These are phyloP conservation scores for Drosophila fulvimacula DNA, from an alignment of 2,888 invertebrate species.

Conservation along the genomic window DNA sequence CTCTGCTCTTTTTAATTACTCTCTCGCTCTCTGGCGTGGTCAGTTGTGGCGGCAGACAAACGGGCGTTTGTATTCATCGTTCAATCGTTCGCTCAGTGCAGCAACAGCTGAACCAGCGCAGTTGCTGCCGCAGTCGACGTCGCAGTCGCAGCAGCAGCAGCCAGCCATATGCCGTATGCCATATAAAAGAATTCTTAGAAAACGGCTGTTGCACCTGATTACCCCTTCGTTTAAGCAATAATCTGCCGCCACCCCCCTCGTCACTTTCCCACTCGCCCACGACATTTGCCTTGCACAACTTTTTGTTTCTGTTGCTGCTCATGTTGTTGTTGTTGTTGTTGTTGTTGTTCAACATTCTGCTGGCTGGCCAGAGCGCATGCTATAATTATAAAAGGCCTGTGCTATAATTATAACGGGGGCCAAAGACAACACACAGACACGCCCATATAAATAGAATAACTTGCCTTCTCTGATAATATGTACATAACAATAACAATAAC, in stretches of 20 bases:
- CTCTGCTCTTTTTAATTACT: not conserved
- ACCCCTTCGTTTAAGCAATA: constrained; percentile 1
- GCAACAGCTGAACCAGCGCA: constrained; percentile 1
- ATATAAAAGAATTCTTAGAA: constrained; percentile 47
- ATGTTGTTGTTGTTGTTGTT: constrained; percentile 28
- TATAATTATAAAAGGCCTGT: constrained; percentile 73
- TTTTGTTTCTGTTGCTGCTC: constrained; percentile 29
- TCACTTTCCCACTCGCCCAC: constrained; percentile 16
- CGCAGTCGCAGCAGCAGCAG: not conserved
- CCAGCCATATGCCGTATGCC: not conserved
- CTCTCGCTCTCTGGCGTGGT: constrained; percentile 27
- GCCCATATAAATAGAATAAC: constrained; percentile 70
- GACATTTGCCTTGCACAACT: constrained; percentile 58
- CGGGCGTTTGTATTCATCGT: constrained; percentile 42
- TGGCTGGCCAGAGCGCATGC: constrained; percentile 44
- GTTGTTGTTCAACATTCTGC: constrained; percentile 39
- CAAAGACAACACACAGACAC: constrained; percentile 65
- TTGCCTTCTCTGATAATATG: constrained; percentile 20
- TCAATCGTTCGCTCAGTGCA: constrained; percentile 27
- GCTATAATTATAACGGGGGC: constrained; percentile 73
- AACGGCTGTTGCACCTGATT: constrained; percentile 54
- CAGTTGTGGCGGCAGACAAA: constrained; percentile 55
- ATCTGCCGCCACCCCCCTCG: not conserved
- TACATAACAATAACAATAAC: constrained; percentile 3
- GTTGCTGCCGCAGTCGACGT: not conserved